Percentiles rank a stretch among this genome's conserved stretches.
Evolutionary conservation across 2,888 invertebrate species (phyloP).

Genomic region (Acrocyrtus sp.): DNA sequence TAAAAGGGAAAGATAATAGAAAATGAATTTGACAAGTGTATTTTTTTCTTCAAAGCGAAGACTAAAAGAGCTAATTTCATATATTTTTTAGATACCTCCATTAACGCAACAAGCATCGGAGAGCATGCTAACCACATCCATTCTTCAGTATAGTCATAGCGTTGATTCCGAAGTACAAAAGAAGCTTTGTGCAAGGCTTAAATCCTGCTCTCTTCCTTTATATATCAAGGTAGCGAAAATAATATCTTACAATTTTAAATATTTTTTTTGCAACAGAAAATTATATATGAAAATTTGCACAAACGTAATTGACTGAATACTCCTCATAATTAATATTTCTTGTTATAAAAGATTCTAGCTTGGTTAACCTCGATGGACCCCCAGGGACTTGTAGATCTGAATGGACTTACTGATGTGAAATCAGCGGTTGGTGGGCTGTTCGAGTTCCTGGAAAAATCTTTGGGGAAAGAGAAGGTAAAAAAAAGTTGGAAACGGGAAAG

Average conservation of each 20-base stretch:
- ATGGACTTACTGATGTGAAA: conserved; percentile 70
- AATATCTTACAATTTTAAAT: neutral
- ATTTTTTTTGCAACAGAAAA: no score
- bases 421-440: conserved; percentile 76
- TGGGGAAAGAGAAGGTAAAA: conserved; percentile 73
- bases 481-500: no score
- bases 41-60: neutral
- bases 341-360: conserved; percentile 69
- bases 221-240: conserved; percentile 76
- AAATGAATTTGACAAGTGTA: neutral
- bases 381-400: conserved; percentile 69
- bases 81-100: conserved; percentile 71
- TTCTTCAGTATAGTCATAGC: conserved; percentile 73
- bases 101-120: conserved; percentile 70
- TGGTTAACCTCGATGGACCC: conserved; percentile 74
- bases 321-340: no score
- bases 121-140: conserved; percentile 70
- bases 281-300: no score
- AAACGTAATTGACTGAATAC: no score
- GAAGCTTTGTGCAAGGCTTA: conserved; percentile 71
- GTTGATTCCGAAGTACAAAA: conserved; percentile 73
- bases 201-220: conserved; percentile 76
- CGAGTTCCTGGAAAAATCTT: conserved; percentile 75
- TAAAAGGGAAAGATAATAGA: neutral
- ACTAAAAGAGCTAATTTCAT: neutral